Base-by-base conservation (phyloP, 2,113 vertebrate species). In the Perca schrenkii region DNA sequence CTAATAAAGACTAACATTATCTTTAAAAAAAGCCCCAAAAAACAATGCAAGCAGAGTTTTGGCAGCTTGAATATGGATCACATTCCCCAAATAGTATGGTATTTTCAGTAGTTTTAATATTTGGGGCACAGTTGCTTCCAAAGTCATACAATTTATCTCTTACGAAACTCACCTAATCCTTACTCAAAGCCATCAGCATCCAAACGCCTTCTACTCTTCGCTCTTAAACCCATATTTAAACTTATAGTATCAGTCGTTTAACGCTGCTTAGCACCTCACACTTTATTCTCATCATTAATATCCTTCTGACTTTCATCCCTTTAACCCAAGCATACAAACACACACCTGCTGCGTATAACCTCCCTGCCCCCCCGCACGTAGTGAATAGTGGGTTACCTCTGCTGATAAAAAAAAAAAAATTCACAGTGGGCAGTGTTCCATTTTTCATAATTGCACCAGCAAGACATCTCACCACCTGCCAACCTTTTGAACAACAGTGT, bases 391-490 rank as follows among this genome's bases (percentile, higher is more conserved):
- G 54, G 25, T 61, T 68, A 28, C 25, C 49, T 22, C 40, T 58
- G 40, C 28, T 46, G 54, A 80, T 70, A 54, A 66, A 65, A 79
- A 60, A 16, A 60, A 22, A 46, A 21, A n/a, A 40, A 73, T 60
- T 68, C 46, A 68, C 43, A 40, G 57, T 70, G 53, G 58, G 47
- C 53, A 46, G 31, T 53, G 57, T 31, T 76, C 76, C 43, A 64
- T 74, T 83, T 83, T 52, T 52, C 28, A 71, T 53, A 67, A 72
- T 77, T 77, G 63, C 12, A 13, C n/a, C 62, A 77, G 34, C 25
- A 31, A 31, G 43, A 15, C 6, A 34, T 47, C 61, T 74, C 28
- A 6, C 31, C 22, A 43, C 43, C n/a, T 64, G 74, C 34, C 50
- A 62, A 43, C 69, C 13, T 74, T 53, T 54, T 64, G 15, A 74